A percentile compares a stretch with the other conserved stretches of the same genome.
These are phyloP conservation scores for Micrasema minimum DNA, from an alignment of 1,140 invertebrate species.

Conservation along the genomic window DNA sequence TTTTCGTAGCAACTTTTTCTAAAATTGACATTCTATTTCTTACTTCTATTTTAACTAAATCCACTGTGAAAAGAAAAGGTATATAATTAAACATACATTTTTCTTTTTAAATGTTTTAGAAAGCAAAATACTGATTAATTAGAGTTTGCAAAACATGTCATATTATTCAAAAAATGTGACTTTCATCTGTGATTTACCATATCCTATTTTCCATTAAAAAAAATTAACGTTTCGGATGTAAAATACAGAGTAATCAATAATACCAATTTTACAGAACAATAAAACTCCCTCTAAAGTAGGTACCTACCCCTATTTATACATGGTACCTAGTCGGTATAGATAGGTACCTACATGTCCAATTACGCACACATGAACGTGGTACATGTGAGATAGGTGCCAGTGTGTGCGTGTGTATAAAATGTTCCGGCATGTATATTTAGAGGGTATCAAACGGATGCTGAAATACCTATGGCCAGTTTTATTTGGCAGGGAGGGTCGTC, in stretches of 20 bases:
- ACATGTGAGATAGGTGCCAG: not conserved
- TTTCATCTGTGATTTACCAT: too few relatives aligned
- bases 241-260: constrained; percentile 8
- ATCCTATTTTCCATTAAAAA: too few relatives aligned
- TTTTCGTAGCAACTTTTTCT: too few relatives aligned
- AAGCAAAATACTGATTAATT: too few relatives aligned
- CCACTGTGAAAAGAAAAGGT: too few relatives aligned
- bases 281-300: constrained; percentile 19
- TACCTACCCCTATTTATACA: not conserved
- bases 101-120: too few relatives aligned
- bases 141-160: too few relatives aligned
- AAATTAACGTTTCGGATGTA: too few relatives aligned
- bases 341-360: not conserved
- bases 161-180: too few relatives aligned
- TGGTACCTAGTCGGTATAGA: not conserved
- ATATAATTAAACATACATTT: too few relatives aligned
- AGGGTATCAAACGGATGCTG: constrained; percentile 33
- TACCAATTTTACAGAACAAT: constrained; percentile 9
- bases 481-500: constrained; percentile 24
- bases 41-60: too few relatives aligned
- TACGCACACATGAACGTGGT: not conserved
- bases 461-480: constrained; percentile 32
- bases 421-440: constrained; percentile 19
- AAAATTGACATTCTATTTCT: too few relatives aligned
- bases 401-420: constrained; percentile 9